These are phyloP conservation scores for Hylaeus anthracinus DNA, from an alignment of 1,140 invertebrate genomes.

Conservation along the genomic window DNA sequence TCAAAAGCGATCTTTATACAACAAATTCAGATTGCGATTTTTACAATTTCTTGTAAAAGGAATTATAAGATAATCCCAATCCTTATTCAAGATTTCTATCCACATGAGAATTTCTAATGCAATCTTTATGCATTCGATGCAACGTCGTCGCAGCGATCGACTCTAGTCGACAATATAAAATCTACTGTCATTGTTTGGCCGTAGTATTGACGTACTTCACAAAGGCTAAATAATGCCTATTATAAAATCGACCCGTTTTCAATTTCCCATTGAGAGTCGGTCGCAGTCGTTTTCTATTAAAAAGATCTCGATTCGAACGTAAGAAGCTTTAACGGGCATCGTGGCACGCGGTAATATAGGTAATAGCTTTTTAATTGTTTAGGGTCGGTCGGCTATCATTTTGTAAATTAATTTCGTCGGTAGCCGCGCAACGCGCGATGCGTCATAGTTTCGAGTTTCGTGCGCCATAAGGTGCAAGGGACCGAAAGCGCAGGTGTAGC, in stretches of 20 bases:
- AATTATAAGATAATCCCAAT: too few relatives aligned
- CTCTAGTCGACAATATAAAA: neutral
- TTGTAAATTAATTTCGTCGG: slow-evolving; percentile 26
- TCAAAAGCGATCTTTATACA: too few relatives aligned
- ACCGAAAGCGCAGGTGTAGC: slow-evolving; percentile 68
- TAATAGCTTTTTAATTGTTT: slow-evolving; percentile 28
- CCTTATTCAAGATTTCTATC: too few relatives aligned
- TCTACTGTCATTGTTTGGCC: neutral
- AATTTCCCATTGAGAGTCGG: too few relatives aligned
- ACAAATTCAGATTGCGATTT: too few relatives aligned
- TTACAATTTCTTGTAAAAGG: too few relatives aligned
- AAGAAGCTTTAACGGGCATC: neutral
- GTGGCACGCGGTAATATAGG: neutral
- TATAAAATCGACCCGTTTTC: neutral
- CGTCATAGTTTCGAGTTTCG: slow-evolving; percentile 39
- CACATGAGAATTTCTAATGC: neutral
- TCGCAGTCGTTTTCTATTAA: neutral
- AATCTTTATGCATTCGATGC: neutral
- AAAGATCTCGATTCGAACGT: neutral
- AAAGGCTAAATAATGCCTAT: neutral
- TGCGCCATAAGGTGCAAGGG: slow-evolving; percentile 55
- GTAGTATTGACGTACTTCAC: neutral
- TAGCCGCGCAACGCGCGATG: neutral
- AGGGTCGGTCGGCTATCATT: neutral
- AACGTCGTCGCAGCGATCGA: neutral